Conservation (phyloP, 2,888 invertebrate species). For the Hirtodrosophila confusa region DNA sequence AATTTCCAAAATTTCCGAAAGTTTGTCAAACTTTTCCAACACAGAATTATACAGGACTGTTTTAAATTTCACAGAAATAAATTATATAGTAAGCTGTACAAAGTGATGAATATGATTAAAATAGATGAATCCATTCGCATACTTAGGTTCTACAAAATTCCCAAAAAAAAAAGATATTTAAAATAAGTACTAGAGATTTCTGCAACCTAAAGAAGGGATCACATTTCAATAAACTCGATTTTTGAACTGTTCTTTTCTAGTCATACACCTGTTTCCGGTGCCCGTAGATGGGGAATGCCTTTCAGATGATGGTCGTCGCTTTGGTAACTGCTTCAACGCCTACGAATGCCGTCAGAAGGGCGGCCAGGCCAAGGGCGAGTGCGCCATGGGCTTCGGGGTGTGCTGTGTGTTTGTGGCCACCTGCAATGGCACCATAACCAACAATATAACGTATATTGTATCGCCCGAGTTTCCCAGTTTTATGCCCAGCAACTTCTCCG, state of each 20-base stretch:
- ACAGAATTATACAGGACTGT: no score
- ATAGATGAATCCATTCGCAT: no score
- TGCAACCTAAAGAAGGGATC: not conserved
- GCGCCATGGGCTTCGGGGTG: slow-evolving; percentile 93
- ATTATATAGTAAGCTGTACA: no score
- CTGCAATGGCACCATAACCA: slow-evolving; percentile 89
- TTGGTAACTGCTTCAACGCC: slow-evolving; percentile 92
- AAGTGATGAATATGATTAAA: no score
- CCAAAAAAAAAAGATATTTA: no score
- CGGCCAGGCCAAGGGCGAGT: slow-evolving; percentile 89
- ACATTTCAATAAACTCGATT: no score
- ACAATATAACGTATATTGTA: slow-evolving; percentile 92
- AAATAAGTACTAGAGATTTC: no score
- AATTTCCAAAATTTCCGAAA: not conserved
- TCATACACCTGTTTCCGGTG: slow-evolving; percentile 93
- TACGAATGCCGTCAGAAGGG: slow-evolving; percentile 92
- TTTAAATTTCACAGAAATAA: no score
- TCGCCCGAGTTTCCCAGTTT: slow-evolving; percentile 93
- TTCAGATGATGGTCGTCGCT: slow-evolving; percentile 88
- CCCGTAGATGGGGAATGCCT: slow-evolving; percentile 92
- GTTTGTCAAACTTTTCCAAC: no score
- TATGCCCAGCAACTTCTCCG: slow-evolving; percentile 87
- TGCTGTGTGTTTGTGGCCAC: slow-evolving; percentile 92
- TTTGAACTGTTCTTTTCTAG: slow-evolving; percentile 82
- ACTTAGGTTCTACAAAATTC: no score